Evolutionary conservation across 2,797 vertebrate species (phyloP).

Genomic region (Valencia hispanica): DNA sequence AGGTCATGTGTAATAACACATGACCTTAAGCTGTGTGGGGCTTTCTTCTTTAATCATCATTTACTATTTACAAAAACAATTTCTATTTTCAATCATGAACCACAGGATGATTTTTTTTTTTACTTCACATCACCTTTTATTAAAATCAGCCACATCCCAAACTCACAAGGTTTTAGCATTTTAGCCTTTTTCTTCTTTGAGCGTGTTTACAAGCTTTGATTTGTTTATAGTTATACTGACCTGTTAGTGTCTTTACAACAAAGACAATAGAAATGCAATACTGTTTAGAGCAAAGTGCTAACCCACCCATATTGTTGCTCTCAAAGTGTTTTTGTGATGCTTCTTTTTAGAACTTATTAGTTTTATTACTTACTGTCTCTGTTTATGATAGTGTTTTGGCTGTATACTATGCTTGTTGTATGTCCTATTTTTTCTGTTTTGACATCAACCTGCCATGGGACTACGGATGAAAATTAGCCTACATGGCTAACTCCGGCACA

Average conservation of each 20-base stretch:
- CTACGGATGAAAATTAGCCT: no score
- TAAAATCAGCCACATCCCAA: background rate
- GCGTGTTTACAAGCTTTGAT: background rate
- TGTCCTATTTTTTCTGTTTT: no score
- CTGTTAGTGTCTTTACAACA: background rate
- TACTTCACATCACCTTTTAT: background rate
- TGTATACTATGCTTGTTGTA: no score
- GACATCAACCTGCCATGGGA: no score
- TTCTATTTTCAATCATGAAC: background rate
- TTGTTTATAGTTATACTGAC: background rate
- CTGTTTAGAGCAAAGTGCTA: no score
- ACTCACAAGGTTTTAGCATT: background rate
- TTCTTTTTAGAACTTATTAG: background rate
- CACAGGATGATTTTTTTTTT: background rate
- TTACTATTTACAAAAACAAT: background rate
- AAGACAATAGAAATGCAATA: background rate
- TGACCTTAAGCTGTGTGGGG: background rate
- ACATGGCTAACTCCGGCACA: no score
- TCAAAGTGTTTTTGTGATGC: background rate
- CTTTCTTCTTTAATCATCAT: background rate
- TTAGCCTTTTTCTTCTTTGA: background rate
- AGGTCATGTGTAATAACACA: background rate
- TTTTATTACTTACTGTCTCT: no score
- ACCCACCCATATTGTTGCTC: background rate
- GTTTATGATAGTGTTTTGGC: no score